phyloP scores from a whole-genome alignment of 2,113 vertebrate genomes.

The Phyllostomus discolor region DNA sequence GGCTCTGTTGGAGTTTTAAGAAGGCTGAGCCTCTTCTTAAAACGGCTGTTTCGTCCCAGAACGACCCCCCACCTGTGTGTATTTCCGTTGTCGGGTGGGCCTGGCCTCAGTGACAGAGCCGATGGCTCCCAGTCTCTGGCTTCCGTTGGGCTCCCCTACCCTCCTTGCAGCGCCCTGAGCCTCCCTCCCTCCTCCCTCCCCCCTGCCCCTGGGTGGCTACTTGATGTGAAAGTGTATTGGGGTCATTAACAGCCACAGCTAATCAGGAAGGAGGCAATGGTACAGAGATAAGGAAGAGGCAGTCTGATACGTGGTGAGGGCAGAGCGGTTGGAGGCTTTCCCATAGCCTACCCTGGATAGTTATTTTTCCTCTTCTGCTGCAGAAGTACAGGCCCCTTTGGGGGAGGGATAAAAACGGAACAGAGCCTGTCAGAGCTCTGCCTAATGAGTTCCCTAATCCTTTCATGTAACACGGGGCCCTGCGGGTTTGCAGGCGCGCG shows the following conservation, averaged over 20 bases:
- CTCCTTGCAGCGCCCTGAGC: neutral
- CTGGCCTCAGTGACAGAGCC: neutral
- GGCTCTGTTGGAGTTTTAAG: neutral
- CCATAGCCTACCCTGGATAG: neutral
- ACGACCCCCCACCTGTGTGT: fast-evolving
- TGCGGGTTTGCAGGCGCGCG: neutral
- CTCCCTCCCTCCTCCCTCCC: neutral
- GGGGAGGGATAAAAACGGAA: neutral
- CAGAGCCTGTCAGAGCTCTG: neutral
- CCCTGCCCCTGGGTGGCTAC: fast-evolving
- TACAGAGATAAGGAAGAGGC: neutral
- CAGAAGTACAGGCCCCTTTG: neutral
- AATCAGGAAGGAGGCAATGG: neutral
- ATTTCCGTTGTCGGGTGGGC: neutral
- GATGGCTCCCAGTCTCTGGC: neutral
- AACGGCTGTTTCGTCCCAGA: neutral
- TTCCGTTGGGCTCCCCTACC: neutral
- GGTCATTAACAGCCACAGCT: neutral
- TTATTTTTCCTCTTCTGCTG: neutral
- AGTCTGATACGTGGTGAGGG: neutral
- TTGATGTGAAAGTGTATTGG: neutral
- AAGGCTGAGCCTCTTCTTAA: neutral
- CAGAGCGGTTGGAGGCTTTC: neutral
- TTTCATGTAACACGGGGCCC: neutral
- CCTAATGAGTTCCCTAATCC: neutral